Evolutionary conservation across 1,140 invertebrate genomes (phyloP), one percentile per base, ranked within the genome.

Genomic region (Eulimnadia texana): DNA sequence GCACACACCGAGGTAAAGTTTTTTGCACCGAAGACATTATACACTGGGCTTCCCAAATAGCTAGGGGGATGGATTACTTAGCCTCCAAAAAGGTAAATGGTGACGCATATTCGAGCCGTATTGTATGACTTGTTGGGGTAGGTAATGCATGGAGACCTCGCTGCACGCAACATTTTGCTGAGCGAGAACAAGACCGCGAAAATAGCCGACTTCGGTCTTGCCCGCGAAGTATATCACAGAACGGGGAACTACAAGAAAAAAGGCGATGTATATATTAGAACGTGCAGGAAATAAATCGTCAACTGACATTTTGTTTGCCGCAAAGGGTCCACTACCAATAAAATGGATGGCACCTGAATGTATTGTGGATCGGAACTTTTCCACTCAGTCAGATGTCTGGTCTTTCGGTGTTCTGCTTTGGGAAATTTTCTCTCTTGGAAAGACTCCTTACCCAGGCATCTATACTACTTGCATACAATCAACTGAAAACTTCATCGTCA

Each of bases 11-110:
- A n/a, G n/a, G n/a, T n/a, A n/a, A n/a, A n/a, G n/a, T n/a, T 0
- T 80, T 90, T 10, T 84, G 78, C 3, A 89, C 87, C 0, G 78
- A 81, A 19, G 90, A 97, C 75, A 74, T 98, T 0, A 76, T 97
- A 13, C 86, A 84, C 24, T 98, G 90, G 83, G 83, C 90, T 0
- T 95, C 89, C 68, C 93, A 98, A 77, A 85, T 97, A 2, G 88
- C 93, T 0, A 76, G 88, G 28, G 95, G 94, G 53, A 98, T 98
- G 93, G 89, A 95, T 63, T 98, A 97, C 72, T 77, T 98, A 2
- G 85, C 90, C 13, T 82, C 80, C 28, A 80, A 85, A 73, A 90
- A 91, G 75, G 90, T 89, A 60, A 60, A n/a, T n/a, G n/a, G n/a
- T n/a, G n/a, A n/a, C n/a, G n/a, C n/a, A n/a, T n/a, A n/a, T n/a